Base-by-base conservation (phyloP, 2,113 vertebrate species). In the Nothoprocta pentlandii region DNA sequence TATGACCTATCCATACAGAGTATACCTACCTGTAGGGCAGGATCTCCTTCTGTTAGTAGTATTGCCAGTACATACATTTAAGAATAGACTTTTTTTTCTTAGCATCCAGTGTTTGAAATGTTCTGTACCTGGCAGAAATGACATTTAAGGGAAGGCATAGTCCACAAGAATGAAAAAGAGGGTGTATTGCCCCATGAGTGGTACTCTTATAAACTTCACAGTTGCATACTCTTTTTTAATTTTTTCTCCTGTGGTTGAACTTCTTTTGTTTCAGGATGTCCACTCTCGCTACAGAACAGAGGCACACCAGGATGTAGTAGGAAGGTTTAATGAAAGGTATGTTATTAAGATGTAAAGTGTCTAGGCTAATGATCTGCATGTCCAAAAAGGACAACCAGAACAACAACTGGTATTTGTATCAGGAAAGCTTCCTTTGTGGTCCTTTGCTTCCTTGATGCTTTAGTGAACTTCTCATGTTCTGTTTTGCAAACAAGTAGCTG, bases 281-380 rank as follows among this genome's bases (percentile, higher is more conserved):
- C 99, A 99, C 90, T 98, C 99, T n/a, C 98, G 99, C 4, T 99
- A 99, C 77, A 98, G 99, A 76, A 99, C 99, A 0, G 99, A 99
- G 95, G 99, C 99, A 6, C 99, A 99, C 96, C 99, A 99, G 97
- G 99, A 99, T 1, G 99, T 99, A 81, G 98, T 99, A 32, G 99
- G 99, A 87, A 97, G 99, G 61, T 99, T 99, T 95, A 99, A 99
- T 16, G 99, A 99, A 97, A 98, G 99, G 99, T 99, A 17, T 13
- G 95, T 61, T 53, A 2, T 12, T 16, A 23, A 21, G 10, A n/a
- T 5, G 21, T 64, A 2, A 25, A 61, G 39, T 22, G 10, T 39
- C 11, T 23, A 56, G 21, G 63, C 53, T 80, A 36, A 22, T 11
- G 34, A 25, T 32, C 13, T 77, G 3, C 6, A 4, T 44, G 30